phyloP scores from a whole-genome alignment of 2,113 vertebrate species.

The Megaceryle torquata region DNA sequence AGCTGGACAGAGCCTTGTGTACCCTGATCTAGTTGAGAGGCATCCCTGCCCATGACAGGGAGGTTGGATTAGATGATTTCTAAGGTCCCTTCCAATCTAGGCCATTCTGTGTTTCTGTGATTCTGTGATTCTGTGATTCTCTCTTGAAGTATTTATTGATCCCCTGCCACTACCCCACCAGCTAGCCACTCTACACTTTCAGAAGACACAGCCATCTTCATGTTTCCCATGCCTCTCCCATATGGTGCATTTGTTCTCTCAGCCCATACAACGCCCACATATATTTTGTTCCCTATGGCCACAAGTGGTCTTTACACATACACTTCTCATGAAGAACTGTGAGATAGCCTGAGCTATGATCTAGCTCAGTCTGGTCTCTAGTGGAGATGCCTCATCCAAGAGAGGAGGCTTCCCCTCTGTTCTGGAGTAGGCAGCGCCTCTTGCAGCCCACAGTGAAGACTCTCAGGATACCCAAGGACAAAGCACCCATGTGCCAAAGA shows the following conservation, averaged over 20 bases:
- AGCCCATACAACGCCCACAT: fast-evolving
- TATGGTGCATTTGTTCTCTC: background rate
- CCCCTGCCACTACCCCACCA: background rate
- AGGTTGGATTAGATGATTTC: too few species aligned
- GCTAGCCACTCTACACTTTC: background rate
- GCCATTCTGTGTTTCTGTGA: too few species aligned
- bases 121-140: too few species aligned
- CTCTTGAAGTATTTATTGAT: background rate
- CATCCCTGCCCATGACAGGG: too few species aligned
- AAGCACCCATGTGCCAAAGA: background rate
- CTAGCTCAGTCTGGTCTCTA: background rate
- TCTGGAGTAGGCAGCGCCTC: background rate
- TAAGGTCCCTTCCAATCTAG: too few species aligned
- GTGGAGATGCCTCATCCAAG: background rate
- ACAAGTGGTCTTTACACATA: fast-evolving
- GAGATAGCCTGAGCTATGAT: background rate
- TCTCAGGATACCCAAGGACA: background rate
- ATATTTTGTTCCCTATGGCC: background rate
- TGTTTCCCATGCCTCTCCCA: background rate
- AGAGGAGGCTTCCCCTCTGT: background rate
- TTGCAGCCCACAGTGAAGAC: background rate
- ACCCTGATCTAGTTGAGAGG: too few species aligned
- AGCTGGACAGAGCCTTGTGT: too few species aligned
- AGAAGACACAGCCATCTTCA: background rate
- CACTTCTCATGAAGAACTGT: background rate